Conservation (phyloP, 2,113 vertebrate species). For the Pollachius pollachius region DNA sequence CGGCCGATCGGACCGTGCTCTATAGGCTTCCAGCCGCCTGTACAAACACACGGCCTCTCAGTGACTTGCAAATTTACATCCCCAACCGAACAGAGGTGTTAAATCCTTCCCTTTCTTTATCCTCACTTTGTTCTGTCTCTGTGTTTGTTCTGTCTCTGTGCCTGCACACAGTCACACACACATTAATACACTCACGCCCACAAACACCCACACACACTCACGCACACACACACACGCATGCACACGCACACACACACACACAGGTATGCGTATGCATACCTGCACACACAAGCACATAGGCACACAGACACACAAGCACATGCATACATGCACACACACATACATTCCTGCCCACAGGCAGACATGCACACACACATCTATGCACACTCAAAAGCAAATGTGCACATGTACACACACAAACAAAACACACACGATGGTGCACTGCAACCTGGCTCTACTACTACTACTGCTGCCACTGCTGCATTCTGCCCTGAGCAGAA, state of each 20-base stretch:
- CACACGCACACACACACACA: background rate
- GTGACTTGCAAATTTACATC: background rate
- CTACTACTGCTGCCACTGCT: conserved; percentile 54
- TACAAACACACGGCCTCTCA: background rate
- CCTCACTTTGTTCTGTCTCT: background rate
- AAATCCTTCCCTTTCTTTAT: too few relatives aligned
- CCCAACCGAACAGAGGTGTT: background rate
- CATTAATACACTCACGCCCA: background rate
- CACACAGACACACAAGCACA: too few relatives aligned
- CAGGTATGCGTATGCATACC: background rate
- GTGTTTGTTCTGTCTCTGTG: background rate
- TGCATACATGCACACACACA: too few relatives aligned
- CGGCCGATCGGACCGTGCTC: too few relatives aligned
- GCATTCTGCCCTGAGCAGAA: conserved; percentile 61
- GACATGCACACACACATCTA: background rate
- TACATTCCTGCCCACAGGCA: too few relatives aligned
- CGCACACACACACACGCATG: background rate
- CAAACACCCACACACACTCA: too few relatives aligned
- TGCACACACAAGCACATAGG: background rate
- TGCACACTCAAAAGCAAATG: background rate
- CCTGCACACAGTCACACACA: conserved; percentile 1
- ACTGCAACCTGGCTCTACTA: conserved; percentile 36
- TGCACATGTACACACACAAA: background rate
- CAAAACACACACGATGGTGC: conserved; percentile 17
- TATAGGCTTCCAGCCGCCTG: too few relatives aligned